Evolutionary conservation across 1,140 invertebrate genomes (phyloP), one percentile per base, ranked within the genome.

Genomic region (Phortica variegata): DNA sequence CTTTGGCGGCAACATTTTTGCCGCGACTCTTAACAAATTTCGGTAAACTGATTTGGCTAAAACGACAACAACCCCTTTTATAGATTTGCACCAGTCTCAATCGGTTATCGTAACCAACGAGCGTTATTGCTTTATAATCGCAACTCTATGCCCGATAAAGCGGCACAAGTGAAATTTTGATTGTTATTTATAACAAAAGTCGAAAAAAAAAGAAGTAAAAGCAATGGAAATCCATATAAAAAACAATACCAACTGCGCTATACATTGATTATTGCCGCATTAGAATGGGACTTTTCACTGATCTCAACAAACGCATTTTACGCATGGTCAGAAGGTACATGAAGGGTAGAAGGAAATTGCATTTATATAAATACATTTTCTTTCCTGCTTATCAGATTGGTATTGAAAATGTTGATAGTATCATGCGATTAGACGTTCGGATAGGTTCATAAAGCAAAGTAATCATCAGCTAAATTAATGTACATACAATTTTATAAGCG

Each of bases 91-190:
- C 26, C 26, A 33, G 47, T 15, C 23, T 52, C 47, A 43, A 29
- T 29, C 19, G 32, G 5, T 47, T 48, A 37, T 37, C 29, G 16
- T 45, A 42, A 36, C 16, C 19, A 31, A 46, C 46, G 20, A 10
- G 5, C 10, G 33, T 61, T 65, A 60, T 61, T 60, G 52, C 49
- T 58, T 54, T 60, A 55, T 59, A 58, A 54, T 53, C 44, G 52
- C 48, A 23, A 56, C 43, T 17, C 36, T 43, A 53, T 48, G 54
- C 52, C 41, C 51, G 57, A 60, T 60, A 60, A 56, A 58, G 61
- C 43, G n/a, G n/a, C n/a, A n/a, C n/a, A n/a, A n/a, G n/a, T n/a
- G n/a, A 34, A 54, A 54, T 55, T 63, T 40, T 3, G 12, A 18
- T 3, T 37, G 12, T 43, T 58, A 58, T 58, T 58, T 58, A 58